Evolutionary conservation across 2,888 invertebrate species (phyloP), one percentile per base, ranked within the genome.

Genomic region (Plagiodera versicolora): DNA sequence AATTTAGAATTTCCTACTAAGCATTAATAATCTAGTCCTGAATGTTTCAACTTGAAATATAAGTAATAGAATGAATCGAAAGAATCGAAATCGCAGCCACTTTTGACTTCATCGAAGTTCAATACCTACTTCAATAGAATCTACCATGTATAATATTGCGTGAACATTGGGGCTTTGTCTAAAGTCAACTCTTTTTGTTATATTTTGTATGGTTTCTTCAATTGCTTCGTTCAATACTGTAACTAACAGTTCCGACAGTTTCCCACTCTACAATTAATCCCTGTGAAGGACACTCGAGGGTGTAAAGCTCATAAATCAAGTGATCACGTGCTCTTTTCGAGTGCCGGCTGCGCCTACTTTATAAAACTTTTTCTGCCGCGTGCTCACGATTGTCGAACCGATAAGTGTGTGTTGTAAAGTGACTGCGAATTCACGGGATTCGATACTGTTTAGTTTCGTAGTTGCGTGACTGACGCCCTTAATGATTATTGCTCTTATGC

Each of bases 401-500:
- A 68, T 67, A 70, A 69, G 73, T 60, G 72, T n/a, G n/a, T 71
- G 71, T 72, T 65, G 72, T 72, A 73, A 75, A 74, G 73, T 74
- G 70, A 70, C 71, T 73, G 71, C 67, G 71, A 72, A 71, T 68
- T 73, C 69, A 70, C 68, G 72, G 70, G 72, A 75, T 75, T 74
- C 72, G 74, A 72, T 73, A 74, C 73, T 72, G 72, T 75, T 75
- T 75, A 75, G 74, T 75, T 72, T 66, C 65, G 65, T 65, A 66
- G 65, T 74, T 70, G 75, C 75, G 74, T 75, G 75, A 74, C 73
- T 69, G 67, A 70, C 65, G 68, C 67, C 63, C 67, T 67, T 66
- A 54, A 60, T 68, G 64, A 62, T 56, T 58, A 67, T 63, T 68
- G 68, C 68, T 69, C 70, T 69, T 67, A 67, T 64, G 56, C 65